phyloP scores from a whole-genome alignment of 2,113 vertebrate genomes.

The Mirounga angustirostris region DNA sequence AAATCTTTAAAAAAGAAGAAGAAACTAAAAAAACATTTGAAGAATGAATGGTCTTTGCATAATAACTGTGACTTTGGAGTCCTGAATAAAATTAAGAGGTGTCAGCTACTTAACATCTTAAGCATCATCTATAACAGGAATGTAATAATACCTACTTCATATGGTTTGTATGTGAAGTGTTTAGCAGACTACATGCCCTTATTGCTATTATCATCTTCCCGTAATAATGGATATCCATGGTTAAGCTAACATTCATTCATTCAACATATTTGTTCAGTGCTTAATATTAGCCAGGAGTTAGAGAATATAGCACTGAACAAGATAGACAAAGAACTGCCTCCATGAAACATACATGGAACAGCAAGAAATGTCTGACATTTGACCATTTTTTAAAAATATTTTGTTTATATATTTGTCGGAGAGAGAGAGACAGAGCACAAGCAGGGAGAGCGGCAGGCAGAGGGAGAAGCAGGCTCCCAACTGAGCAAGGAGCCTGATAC shows the following conservation, averaged over 20 bases:
- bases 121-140: neutral
- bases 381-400: neutral
- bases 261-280: neutral
- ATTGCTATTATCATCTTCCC: neutral
- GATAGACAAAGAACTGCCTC: neutral
- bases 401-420: neutral
- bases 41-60: constrained; percentile 22
- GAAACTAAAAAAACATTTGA: neutral
- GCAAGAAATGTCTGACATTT: neutral
- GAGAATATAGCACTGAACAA: neutral
- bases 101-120: neutral
- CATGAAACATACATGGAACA: neutral
- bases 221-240: neutral
- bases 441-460: neutral
- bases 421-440: neutral
- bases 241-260: neutral
- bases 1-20: neutral
- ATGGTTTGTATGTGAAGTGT: neutral
- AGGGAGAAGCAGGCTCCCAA: neutral
- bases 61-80: neutral
- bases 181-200: neutral
- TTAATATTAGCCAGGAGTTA: neutral
- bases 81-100: constrained; percentile 13
- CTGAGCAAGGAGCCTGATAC: neutral
- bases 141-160: neutral